Evolutionary conservation across 2,113 vertebrate species (phyloP), one percentile per base, ranked within the genome.

Genomic region (Myrmecobius fasciatus): DNA sequence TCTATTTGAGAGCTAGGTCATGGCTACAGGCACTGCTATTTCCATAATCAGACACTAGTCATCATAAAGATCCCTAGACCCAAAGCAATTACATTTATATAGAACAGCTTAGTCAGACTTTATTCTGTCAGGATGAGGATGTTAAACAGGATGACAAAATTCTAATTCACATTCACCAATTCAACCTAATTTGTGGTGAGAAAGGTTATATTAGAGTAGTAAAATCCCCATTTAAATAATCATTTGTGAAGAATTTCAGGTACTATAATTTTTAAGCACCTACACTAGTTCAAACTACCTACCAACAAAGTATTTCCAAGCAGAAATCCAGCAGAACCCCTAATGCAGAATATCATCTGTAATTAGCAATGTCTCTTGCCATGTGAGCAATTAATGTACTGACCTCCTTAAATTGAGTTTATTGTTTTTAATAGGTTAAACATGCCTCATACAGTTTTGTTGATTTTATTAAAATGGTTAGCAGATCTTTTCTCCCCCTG

Each of bases 371-470:
- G 36, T 75, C 17, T 83, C 17, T 83, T 83, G n/a, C n/a, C 36
- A 43, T n/a, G 36, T 43, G 67, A 83, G 67, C 67, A 83, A 43
- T n/a, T 83, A n/a, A 83, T 83, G 36, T 83, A 43, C 67, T 43
- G 67, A 83, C 67, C 67, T 83, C 36, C n/a, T 83, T 83, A 83
- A 83, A 83, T 43, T 43, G n/a, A 83, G 67, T 83, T 83, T 83
- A 83, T 43, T 83, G 67, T 24, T n/a, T n/a, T 83, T 83, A 83
- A 83, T 83, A 43, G n/a, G 67, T 83, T 6, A 31, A 83, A 31
- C 7, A 46, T 46, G 28, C 22, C 89, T 67, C 83, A 36, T 1
- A 0, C 2, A n/a, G 43, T 20, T 25, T 24, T 6, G 26, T 1
- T 52, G 25, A 56, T 5, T 20, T 88, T 25, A 1, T 43, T 36